A percentile compares a stretch with the other conserved stretches of the same genome.
phyloP scores from a whole-genome alignment of 1,140 invertebrate genomes.

The Drosophila yakuba region DNA sequence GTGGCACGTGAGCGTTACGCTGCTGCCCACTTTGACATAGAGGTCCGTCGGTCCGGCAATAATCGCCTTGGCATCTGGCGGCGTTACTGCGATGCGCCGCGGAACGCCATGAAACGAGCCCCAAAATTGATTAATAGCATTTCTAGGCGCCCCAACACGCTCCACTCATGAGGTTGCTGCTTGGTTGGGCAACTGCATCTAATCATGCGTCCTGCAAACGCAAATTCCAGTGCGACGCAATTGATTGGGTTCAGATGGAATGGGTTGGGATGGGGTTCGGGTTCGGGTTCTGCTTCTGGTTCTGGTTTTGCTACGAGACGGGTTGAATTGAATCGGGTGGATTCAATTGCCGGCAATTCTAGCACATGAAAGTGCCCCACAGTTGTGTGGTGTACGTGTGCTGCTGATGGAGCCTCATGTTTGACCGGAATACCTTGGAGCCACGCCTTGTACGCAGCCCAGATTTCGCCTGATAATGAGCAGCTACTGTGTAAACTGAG shows the following conservation, averaged over 20 bases:
- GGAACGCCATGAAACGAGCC: constrained; percentile 50
- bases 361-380: constrained; percentile 4
- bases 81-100: constrained; percentile 64
- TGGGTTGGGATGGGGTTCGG: not conserved
- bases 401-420: not conserved
- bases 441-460: not conserved
- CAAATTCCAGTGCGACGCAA: constrained; percentile 36
- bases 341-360: constrained; percentile 18
- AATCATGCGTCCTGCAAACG: constrained; percentile 31
- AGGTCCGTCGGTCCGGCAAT: constrained; percentile 91
- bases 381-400: not conserved
- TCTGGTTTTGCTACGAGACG: not conserved
- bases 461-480: constrained; percentile 26
- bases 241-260: constrained; percentile 26
- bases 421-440: constrained; percentile 16
- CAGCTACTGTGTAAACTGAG: constrained; percentile 4
- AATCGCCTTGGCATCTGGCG: constrained; percentile 92
- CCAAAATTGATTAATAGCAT: constrained; percentile 77
- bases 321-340: not conserved
- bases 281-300: not conserved
- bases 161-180: constrained; percentile 18
- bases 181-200: constrained; percentile 21
- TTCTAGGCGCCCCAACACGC: constrained; percentile 28
- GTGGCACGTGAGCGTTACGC: constrained; percentile 91
- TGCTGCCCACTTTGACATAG: constrained; percentile 93